Evolutionary conservation across 2,113 vertebrate genomes (phyloP).

Genomic region (human): DNA sequence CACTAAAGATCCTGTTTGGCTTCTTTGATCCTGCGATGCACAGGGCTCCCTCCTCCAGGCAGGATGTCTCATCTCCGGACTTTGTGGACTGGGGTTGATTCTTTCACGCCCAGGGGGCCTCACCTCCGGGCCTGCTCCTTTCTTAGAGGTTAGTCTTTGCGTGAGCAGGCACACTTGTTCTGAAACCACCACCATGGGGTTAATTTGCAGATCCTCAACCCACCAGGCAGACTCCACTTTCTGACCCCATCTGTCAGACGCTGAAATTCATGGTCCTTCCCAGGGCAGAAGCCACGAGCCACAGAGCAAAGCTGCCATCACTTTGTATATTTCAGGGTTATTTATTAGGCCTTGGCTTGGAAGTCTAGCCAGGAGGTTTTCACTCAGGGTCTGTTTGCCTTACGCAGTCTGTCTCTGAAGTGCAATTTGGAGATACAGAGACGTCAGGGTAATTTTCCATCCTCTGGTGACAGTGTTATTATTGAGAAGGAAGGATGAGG

Average conservation of each 20-base stretch:
- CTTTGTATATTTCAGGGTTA: slow-evolving; percentile 25
- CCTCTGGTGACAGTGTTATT: slow-evolving; percentile 47
- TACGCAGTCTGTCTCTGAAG: slow-evolving; percentile 40
- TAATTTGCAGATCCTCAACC: background rate
- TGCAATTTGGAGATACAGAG: slow-evolving; percentile 36
- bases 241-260: background rate
- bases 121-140: background rate
- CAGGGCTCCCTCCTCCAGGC: background rate
- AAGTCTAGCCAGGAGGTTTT: slow-evolving; percentile 39
- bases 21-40: background rate
- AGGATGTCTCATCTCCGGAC: background rate
- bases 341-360: slow-evolving; percentile 33
- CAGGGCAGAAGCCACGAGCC: background rate
- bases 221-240: background rate
- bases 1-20: background rate
- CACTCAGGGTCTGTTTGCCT: slow-evolving; percentile 39
- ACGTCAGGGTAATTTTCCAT: slow-evolving; percentile 49
- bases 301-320: background rate
- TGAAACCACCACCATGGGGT: background rate
- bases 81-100: background rate
- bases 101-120: background rate
- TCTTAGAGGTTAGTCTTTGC: background rate
- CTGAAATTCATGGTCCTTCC: background rate
- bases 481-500: slow-evolving; percentile 28
- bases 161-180: background rate